Evolutionary conservation across 1,140 invertebrate genomes (phyloP).

Genomic region (Drosophila lowei): DNA sequence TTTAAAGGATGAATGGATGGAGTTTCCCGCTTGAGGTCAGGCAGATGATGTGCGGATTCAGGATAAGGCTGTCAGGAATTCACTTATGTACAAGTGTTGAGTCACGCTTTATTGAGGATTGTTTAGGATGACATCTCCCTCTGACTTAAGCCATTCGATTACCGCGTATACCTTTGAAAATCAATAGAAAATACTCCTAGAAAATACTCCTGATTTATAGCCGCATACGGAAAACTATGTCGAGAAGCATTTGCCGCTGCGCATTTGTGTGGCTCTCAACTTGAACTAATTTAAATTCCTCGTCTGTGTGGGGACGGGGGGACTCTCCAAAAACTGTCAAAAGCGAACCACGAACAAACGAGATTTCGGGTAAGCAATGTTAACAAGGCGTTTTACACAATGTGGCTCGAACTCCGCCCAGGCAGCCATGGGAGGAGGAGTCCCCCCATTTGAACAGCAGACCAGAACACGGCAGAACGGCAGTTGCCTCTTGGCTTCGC

Average conservation of each 20-base stretch:
- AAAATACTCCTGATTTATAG: slow-evolving; percentile 57
- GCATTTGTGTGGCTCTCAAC: slow-evolving; percentile 37
- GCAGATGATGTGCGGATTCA: slow-evolving; percentile 2
- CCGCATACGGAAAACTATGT: slow-evolving; percentile 59
- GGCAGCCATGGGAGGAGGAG: background rate
- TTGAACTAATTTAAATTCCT: slow-evolving; percentile 79
- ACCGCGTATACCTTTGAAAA: too few relatives aligned
- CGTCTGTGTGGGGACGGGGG: background rate
- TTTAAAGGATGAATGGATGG: slow-evolving; percentile 20
- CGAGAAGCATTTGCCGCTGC: slow-evolving; percentile 69
- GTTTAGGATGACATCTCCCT: too few relatives aligned
- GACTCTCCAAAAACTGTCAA: slow-evolving; percentile 60
- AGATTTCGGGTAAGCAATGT: slow-evolving; percentile 63
- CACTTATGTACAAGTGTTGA: background rate
- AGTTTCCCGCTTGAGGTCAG: background rate
- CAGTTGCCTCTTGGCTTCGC: slow-evolving; percentile 56
- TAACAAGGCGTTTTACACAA: slow-evolving; percentile 80
- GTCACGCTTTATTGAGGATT: slow-evolving; percentile 9
- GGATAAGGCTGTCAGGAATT: background rate
- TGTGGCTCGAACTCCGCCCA: slow-evolving; percentile 8
- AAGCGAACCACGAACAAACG: slow-evolving; percentile 50
- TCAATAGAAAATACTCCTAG: too few relatives aligned
- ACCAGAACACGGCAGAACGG: slow-evolving; percentile 48
- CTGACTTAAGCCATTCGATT: too few relatives aligned
- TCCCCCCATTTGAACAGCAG: slow-evolving; percentile 6